These are phyloP conservation scores for Idaea biselata DNA, from an alignment of 2,888 invertebrate species.

Conservation along the genomic window DNA sequence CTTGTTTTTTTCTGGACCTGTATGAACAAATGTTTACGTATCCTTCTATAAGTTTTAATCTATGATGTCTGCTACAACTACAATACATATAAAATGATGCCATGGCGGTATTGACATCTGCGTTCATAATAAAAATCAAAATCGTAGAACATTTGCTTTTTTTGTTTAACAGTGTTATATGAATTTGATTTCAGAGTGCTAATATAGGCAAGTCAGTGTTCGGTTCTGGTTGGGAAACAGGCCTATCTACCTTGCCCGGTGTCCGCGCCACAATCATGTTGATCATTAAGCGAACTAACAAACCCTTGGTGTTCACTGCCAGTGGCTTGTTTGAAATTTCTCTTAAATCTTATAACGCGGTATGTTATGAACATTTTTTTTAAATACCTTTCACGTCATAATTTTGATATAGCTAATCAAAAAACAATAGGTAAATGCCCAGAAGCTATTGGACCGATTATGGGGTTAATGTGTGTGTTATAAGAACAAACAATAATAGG, in stretches of 20 bases:
- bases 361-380: conserved; percentile 21
- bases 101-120: no score
- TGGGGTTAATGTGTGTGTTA: no score
- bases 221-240: conserved; percentile 62
- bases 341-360: conserved; percentile 54
- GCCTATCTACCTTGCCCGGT: conserved; percentile 46
- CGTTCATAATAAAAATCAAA: no score
- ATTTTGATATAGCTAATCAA: no score
- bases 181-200: conserved; percentile 45
- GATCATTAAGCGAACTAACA: conserved; percentile 53
- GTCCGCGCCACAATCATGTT: conserved; percentile 50
- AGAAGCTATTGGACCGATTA: no score
- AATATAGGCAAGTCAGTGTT: conserved; percentile 55
- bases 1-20: neutral
- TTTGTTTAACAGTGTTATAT: neutral
- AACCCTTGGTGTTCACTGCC: conserved; percentile 57
- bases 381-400: no score
- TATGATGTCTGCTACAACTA: no score
- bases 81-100: no score
- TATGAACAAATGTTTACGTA: neutral
- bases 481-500: no score
- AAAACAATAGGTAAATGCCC: no score
- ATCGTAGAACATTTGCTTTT: no score
- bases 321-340: conserved; percentile 68
- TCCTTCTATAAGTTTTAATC: no score